A percentile compares a stretch with the other conserved stretches of the same genome.
Evolutionary conservation across 2,888 invertebrate genomes (phyloP).

Genomic region (Lissonota sp.): DNA sequence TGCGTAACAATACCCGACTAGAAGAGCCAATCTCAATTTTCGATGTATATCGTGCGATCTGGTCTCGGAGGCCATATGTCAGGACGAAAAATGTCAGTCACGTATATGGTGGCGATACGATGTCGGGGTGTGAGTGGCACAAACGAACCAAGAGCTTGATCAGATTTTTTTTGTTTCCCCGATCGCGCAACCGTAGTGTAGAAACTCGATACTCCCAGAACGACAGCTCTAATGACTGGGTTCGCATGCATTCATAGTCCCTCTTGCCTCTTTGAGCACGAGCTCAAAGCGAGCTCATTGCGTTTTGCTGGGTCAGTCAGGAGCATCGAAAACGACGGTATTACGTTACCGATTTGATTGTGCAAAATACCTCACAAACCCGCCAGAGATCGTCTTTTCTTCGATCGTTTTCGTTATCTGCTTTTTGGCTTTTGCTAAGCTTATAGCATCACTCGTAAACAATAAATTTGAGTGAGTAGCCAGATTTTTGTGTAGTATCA

Average conservation of each 20-base stretch:
- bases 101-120: conserved; percentile 24
- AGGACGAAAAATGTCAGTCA: conserved; percentile 68
- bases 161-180: conserved; percentile 60
- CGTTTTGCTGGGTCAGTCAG: conserved; percentile 36
- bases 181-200: conserved; percentile 53
- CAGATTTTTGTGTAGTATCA: too few species aligned
- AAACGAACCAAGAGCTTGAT: conserved; percentile 18
- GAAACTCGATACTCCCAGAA: conserved; percentile 64
- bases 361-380: conserved; percentile 24
- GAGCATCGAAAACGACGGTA: conserved; percentile 40
- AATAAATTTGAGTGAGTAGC: too few species aligned
- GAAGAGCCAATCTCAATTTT: conserved; percentile 30
- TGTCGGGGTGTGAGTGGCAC: conserved; percentile 43
- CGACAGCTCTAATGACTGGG: conserved; percentile 59
- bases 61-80: conserved; percentile 60
- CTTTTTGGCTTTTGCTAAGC: background rate
- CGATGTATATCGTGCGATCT: conserved; percentile 55
- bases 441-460: too few species aligned
- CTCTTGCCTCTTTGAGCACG: too few species aligned
- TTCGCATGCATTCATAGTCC: conserved; percentile 39
- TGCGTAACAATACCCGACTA: conserved; percentile 18
- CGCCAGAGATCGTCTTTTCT: conserved; percentile 5
- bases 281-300: conserved; percentile 26
- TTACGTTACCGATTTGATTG: conserved; percentile 52
- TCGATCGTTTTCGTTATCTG: conserved; percentile 2